phyloP scores from a whole-genome alignment of 1,140 invertebrate species.

The Probaryconus sp. region DNA sequence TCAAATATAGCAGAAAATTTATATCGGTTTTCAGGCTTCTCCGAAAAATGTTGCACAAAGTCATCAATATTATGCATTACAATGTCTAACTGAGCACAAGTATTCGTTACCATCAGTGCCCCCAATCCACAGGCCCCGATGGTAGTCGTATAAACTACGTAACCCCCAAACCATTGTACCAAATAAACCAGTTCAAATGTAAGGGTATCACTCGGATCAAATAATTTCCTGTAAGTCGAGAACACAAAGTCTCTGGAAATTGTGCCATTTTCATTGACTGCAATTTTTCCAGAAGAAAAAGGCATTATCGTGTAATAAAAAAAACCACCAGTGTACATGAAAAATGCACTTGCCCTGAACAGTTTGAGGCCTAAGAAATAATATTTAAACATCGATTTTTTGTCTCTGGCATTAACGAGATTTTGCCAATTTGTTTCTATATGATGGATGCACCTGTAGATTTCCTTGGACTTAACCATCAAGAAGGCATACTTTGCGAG shows the following conservation, averaged over 20 bases:
- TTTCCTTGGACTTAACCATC: constrained; percentile 18
- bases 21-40: neutral
- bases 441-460: constrained; percentile 43
- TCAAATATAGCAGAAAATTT: constrained; percentile 63
- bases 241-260: constrained; percentile 53
- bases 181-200: constrained; percentile 55
- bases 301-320: constrained; percentile 70
- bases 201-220: constrained; percentile 52
- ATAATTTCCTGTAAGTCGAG: constrained; percentile 56
- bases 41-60: constrained; percentile 2
- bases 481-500: constrained; percentile 53
- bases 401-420: constrained; percentile 24
- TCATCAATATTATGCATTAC: constrained; percentile 39
- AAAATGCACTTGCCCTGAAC: constrained; percentile 47
- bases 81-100: constrained; percentile 64
- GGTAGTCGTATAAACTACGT: constrained; percentile 50
- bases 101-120: constrained; percentile 64
- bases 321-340: constrained; percentile 69
- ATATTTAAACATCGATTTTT: constrained; percentile 40
- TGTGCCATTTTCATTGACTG: constrained; percentile 55
- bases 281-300: constrained; percentile 50
- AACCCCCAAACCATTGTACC: constrained; percentile 49
- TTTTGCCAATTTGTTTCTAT: constrained; percentile 50
- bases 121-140: constrained; percentile 56
- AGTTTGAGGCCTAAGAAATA: constrained; percentile 27